Base-by-base conservation (phyloP, 2,888 invertebrate species). In the Polylopha cassiicola region DNA sequence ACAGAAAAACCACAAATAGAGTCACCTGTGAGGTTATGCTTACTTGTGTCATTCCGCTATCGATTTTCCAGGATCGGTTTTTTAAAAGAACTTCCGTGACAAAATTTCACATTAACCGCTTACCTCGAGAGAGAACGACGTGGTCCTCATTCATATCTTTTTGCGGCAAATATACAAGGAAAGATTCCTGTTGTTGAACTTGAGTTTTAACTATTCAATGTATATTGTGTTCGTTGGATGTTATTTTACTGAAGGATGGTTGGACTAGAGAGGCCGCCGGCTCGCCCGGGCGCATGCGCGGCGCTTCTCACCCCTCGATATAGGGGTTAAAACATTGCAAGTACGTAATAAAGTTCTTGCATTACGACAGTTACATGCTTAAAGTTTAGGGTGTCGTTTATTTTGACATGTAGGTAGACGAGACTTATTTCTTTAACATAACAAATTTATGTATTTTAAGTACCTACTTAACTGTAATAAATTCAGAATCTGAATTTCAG, bases 111-210 rank as follows among this genome's bases (percentile, higher is more conserved):
- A 24, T 33, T 33, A 21, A 18, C 20, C 44, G 59, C 88, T 89
- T 87, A 94, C 94, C 92, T 94, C 92, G 86, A 92, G 88, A 79
- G 92, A 90, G 82, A 92, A 89, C 88, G 89, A 91, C 87, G 92
- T 93, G 89, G 92, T 90, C 93, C 91, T 92, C 94, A 94, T 94
- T 94, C 94, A 94, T 93, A 93, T 89, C 89, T 84, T 72, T 78
- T 82, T 74, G 50, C 68, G 62, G 60, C 81, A 71, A 66, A 67
- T 67, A 59, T 49, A 69, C 58, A 64, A 66, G 65, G 57, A 82
- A 80, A 72, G 59, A 65, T 50, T 60, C 55, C 60, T 63, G 47
- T 54, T 50, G 51, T 53, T 50, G 50, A 48, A 50, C 39, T 48
- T 48, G 44, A 23, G 22, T 6, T 29, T 21, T n/a, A n/a, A n/a